Base-by-base conservation (phyloP, 2,797 vertebrate genomes). In the Staurois parvus region DNA sequence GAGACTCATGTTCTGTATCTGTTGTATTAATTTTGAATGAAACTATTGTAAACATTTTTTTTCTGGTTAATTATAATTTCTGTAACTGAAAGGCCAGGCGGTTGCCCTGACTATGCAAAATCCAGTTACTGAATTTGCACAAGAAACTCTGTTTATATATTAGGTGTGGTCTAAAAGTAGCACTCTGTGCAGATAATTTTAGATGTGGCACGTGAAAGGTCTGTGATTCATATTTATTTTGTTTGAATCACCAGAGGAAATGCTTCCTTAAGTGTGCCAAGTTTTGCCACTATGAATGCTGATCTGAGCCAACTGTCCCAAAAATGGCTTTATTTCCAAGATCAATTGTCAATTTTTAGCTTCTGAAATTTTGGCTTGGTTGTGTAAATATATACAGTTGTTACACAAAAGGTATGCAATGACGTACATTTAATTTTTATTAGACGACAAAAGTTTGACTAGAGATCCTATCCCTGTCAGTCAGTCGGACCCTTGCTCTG, bases 111-210 rank as follows among this genome's bases (percentile, higher is more conserved):
- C 52, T 59, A 59, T 59, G 52, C 52, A 59, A 24, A 24, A 59
- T 59, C 19, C 11, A 29, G 13, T 24, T 66, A 66, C 12, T 66
- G 9, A 66, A 29, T 66, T 12, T 66, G 64, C 64, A 26, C 59
- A 66, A 45, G 76, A 64, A 26, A 42, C 17, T 17, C 56, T 79
- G 76, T 79, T 79, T 79, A 79, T 67, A 40, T 79, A 45, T 48
- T 42, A 48, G 76, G 62, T 79, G 76, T 79, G 76, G 76, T 79
- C 76, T 66, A 30, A 29, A 68, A 68, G 40, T 79, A 29, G 76
- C 37, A 78, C 59, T 78, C 64, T 77, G 56, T 26, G 40, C 59
- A 66, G 37, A 66, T 67, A 79, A 45, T 79, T 79, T 40, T 68
- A 42, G 26, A 79, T 34, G 26, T 81, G 78, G 19, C 42, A 45